These are phyloP conservation scores for Hemiprocne comata DNA, from an alignment of 2,113 vertebrate genomes.

Conservation along the genomic window DNA sequence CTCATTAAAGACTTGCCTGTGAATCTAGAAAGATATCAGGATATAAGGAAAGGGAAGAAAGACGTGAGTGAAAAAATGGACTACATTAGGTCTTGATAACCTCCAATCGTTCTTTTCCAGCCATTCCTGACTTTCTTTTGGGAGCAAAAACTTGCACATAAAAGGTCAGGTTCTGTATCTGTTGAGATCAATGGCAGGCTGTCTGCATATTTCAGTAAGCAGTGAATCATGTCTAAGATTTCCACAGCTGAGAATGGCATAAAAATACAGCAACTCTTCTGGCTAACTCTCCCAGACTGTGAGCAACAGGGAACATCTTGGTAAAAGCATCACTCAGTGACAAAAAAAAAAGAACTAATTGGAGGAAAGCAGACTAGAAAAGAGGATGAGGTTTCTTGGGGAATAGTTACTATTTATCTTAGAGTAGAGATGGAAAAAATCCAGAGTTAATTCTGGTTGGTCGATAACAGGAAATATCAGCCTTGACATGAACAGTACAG, in stretches of 20 bases:
- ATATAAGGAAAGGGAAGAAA: neutral
- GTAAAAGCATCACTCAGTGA: neutral
- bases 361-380: neutral
- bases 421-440: neutral
- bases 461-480: neutral
- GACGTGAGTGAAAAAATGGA: fast-evolving
- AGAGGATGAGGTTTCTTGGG: neutral
- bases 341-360: neutral
- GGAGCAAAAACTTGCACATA: neutral
- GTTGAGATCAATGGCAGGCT: neutral
- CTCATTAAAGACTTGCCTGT: neutral
- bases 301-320: neutral
- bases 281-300: neutral
- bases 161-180: slow-evolving; percentile 12
- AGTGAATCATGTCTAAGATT: neutral
- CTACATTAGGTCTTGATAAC: neutral
- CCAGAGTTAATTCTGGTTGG: neutral
- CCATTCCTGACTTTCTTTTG: neutral
- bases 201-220: neutral
- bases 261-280: neutral
- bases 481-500: neutral
- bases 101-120: neutral
- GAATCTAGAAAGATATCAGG: neutral
- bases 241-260: neutral
- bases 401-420: neutral